Evolutionary conservation across 1,140 invertebrate genomes (phyloP).

Genomic region (Anthonomus grandis): DNA sequence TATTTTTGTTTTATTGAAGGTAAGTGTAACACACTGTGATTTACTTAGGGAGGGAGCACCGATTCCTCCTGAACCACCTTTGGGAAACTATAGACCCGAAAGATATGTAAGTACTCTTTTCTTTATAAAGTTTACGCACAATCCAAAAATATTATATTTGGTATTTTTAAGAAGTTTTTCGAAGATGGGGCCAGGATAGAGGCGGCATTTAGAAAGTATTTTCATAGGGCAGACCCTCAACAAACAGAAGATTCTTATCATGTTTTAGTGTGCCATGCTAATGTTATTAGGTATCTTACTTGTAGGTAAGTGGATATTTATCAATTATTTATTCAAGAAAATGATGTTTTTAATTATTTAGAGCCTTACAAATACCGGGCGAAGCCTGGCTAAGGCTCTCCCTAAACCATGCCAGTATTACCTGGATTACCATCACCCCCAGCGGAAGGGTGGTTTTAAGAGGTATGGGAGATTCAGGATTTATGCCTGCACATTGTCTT

Average conservation of each 20-base stretch:
- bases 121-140: not conserved
- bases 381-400: conserved; percentile 94
- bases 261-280: conserved; percentile 94
- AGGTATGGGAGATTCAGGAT: conserved; percentile 82
- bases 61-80: conserved; percentile 87
- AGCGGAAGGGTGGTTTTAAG: conserved; percentile 81
- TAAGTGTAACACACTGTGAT: conserved; percentile 62
- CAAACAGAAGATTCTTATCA: conserved; percentile 88
- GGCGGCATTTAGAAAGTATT: conserved; percentile 91
- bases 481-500: conserved; percentile 74
- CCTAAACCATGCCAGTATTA: conserved; percentile 90
- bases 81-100: conserved; percentile 82
- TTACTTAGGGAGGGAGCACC: conserved; percentile 93
- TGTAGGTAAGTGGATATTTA: conserved; percentile 71
- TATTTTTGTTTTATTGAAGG: conserved; percentile 31
- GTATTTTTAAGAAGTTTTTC: conserved; percentile 78
- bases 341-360: conserved; percentile 53
- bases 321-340: conserved; percentile 5
- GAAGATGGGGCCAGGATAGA: conserved; percentile 96
- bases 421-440: conserved; percentile 82
- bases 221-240: conserved; percentile 79
- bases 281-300: conserved; percentile 97
- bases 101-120: conserved; percentile 58
- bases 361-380: conserved; percentile 94
- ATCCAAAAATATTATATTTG: not conserved